Evolutionary conservation across 2,797 vertebrate species (phyloP).

Genomic region (Crocidura indochinensis): DNA sequence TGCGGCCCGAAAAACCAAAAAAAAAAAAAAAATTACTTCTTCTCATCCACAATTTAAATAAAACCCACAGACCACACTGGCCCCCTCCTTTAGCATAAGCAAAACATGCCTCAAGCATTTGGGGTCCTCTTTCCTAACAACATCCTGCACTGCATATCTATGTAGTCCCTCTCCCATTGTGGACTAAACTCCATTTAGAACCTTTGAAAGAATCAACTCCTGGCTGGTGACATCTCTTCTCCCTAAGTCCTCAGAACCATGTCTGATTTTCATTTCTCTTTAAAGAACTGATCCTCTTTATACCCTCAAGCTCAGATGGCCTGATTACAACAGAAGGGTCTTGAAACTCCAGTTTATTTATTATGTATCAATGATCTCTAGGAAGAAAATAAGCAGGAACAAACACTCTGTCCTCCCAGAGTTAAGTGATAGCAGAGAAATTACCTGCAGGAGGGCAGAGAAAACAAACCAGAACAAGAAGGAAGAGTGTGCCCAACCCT

Average conservation of each 20-base stretch:
- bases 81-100: neutral
- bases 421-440: slow-evolving; percentile 75
- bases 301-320: slow-evolving; percentile 39
- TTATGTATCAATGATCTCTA: slow-evolving; percentile 73
- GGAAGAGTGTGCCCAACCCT: slow-evolving; percentile 39
- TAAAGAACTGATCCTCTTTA: neutral
- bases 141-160: neutral
- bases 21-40: neutral
- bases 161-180: neutral
- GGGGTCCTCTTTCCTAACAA: neutral
- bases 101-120: neutral
- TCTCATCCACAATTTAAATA: neutral
- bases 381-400: slow-evolving; percentile 60
- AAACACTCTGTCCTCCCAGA: neutral
- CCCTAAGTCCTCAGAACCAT: neutral
- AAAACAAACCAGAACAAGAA: slow-evolving; percentile 28
- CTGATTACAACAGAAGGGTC: slow-evolving; percentile 70
- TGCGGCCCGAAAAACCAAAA: too few species aligned
- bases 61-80: neutral
- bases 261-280: neutral
- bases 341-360: slow-evolving; percentile 65
- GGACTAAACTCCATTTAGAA: neutral
- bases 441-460: slow-evolving; percentile 29
- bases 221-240: neutral
- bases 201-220: neutral